phyloP scores from a whole-genome alignment of 2,888 invertebrate genomes.

The Holacanthella duospinosa region DNA sequence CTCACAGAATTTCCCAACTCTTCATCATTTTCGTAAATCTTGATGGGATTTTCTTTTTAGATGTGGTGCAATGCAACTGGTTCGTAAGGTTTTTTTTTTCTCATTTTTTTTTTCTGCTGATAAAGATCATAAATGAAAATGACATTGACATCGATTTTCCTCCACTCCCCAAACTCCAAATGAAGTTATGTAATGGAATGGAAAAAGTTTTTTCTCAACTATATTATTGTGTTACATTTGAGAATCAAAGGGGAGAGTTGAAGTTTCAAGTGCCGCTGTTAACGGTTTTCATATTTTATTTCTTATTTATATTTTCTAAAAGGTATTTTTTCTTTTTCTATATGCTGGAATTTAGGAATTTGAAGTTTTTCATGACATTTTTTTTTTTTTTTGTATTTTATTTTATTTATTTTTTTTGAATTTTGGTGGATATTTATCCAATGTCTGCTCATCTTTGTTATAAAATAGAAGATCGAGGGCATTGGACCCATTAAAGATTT shows the following conservation, averaged over 20 bases:
- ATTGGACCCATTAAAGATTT: background rate
- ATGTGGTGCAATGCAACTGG: background rate
- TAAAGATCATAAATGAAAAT: constrained; percentile 6
- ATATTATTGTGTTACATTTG: background rate
- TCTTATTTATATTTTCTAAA: background rate
- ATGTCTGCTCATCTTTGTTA: background rate
- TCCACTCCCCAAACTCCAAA: background rate
- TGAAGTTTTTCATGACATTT: too few relatives aligned
- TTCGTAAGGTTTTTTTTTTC: too few relatives aligned
- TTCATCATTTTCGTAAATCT: background rate
- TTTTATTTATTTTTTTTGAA: too few relatives aligned
- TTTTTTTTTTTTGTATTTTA: too few relatives aligned
- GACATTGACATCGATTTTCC: constrained; percentile 5
- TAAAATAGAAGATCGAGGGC: background rate
- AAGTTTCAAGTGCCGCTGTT: background rate
- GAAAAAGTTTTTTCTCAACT: background rate
- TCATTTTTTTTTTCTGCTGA: background rate
- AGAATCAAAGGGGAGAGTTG: background rate
- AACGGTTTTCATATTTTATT: background rate
- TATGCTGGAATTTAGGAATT: too few relatives aligned
- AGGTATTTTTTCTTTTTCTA: too few relatives aligned
- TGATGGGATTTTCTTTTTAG: background rate
- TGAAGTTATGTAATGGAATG: constrained; percentile 3
- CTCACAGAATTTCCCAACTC: background rate
- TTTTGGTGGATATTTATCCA: too few relatives aligned